Percentiles rank a stretch among this genome's conserved stretches.
Conservation (phyloP, 2,113 vertebrate species). For the Ailurus styani region DNA sequence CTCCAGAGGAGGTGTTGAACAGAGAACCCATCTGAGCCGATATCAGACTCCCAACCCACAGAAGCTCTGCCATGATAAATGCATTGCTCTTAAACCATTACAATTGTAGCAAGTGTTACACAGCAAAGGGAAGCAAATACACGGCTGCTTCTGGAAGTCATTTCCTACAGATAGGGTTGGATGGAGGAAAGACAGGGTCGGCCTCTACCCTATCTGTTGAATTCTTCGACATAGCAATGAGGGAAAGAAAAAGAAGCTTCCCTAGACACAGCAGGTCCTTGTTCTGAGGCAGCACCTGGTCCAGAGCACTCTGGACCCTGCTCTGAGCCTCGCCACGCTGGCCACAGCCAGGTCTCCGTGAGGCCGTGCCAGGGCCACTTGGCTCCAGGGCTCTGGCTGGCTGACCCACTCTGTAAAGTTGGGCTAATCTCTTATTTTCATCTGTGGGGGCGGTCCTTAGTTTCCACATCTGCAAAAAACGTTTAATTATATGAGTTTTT, state of each 20-base stretch:
- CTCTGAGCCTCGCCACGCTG: neutral
- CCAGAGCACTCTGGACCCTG: neutral
- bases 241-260: neutral
- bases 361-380: neutral
- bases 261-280: neutral
- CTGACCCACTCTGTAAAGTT: neutral
- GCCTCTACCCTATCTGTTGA: neutral
- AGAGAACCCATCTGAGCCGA: neutral
- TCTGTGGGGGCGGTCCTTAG: accelerated
- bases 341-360: neutral
- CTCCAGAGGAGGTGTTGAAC: neutral
- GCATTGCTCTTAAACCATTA: neutral
- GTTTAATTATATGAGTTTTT: neutral
- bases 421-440: neutral
- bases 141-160: neutral
- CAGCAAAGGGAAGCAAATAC: neutral
- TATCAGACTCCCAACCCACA: neutral
- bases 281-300: neutral
- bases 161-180: neutral
- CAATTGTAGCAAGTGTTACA: neutral
- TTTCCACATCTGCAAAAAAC: neutral
- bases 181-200: neutral
- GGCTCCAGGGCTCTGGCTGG: neutral
- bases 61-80: neutral
- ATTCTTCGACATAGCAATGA: neutral